Base-by-base conservation (phyloP, 2,888 invertebrate species). In the Lagria hirta region DNA sequence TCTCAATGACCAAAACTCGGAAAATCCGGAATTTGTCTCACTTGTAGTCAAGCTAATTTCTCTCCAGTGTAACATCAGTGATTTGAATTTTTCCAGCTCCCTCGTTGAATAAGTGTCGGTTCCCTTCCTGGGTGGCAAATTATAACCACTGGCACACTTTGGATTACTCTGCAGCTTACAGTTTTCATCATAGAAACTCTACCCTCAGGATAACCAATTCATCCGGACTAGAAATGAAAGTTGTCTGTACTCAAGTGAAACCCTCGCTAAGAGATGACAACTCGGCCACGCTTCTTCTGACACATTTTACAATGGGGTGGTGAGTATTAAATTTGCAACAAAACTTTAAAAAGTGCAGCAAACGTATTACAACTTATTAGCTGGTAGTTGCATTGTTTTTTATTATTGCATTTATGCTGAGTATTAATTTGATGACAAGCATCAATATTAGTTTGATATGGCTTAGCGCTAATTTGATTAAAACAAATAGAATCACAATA, bases 71-170 rank as follows among this genome's bases (percentile, higher is more conserved):
- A 35, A 35, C 40, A 42, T 42, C 41, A 42, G 35, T 27, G 41
- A 46, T 42, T 42, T 37, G 41, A 47, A 42, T 43, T 43, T 43
- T 45, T 35, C 23, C 77, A 86, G 86, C 83, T 29, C 80, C 83
- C 45, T 79, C 82, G 32, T 77, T 82, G 48, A 84, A 81, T 69
- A 85, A 83, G 73, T 93, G 92, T 72, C 86, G 87, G 68, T 92
- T 91, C 70, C 92, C 92, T 2, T 76, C 80, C 11, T 93, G 92
- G 92, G 80, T 92, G 74, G 88, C 88, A 53, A 84, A 83, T 62
- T 84, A 83, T 43, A 80, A 82, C 64, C 88, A 89, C 60, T 93
- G 93, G 92, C 90, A 92, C 73, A 89, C 91, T 28, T 76, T 93
- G 64, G 90, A 92, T 78, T 86, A 88, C 70, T 81, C 84, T 63